Conservation (phyloP, 2,797 vertebrate species). For the Pterois miles region DNA sequence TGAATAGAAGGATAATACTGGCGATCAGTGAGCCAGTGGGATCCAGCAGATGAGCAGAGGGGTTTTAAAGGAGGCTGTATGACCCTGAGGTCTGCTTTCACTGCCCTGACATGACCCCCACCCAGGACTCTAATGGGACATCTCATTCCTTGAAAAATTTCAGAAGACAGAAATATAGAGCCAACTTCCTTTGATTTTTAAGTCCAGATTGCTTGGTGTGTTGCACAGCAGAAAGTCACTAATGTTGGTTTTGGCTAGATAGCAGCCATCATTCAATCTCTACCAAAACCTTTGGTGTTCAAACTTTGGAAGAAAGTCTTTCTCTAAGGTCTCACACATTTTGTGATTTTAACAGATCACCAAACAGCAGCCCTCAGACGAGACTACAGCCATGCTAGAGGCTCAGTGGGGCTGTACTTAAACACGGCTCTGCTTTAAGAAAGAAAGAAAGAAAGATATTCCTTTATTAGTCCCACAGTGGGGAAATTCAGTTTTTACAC, state of each 20-base stretch:
- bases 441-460: too few species aligned
- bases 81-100: neutral
- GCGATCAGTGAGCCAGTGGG: neutral
- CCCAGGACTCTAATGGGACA: neutral
- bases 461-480: too few species aligned
- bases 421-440: too few species aligned
- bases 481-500: too few species aligned
- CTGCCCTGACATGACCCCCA: neutral
- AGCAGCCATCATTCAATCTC: neutral
- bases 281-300: neutral
- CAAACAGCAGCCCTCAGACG: neutral
- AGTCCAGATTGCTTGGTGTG: neutral
- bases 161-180: neutral
- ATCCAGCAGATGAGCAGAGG: slow-evolving; percentile 1
- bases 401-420: neutral
- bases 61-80: neutral
- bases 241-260: neutral
- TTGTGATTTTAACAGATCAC: neutral
- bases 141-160: neutral
- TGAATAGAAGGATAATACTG: neutral
- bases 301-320: neutral
- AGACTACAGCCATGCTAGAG: neutral
- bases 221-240: neutral
- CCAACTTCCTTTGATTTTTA: neutral
- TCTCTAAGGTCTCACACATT: neutral